Base-by-base conservation (phyloP, 2,113 vertebrate species). In the Ochotona princeps region DNA sequence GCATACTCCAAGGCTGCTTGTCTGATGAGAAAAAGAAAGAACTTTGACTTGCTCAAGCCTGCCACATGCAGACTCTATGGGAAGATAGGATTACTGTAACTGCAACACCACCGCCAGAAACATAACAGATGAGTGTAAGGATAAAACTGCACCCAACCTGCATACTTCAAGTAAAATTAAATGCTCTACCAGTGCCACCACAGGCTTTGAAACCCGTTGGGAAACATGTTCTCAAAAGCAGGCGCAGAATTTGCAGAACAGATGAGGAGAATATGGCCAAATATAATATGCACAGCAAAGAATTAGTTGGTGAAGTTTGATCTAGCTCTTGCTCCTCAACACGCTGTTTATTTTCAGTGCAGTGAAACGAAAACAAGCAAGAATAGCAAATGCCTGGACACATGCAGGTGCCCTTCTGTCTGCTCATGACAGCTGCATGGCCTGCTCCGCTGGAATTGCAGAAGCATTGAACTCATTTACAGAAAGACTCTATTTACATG, bases 1-100 rank as follows among this genome's bases (percentile, higher is more conserved):
- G 44, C 26, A 75, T 78, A 93, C 60, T 90, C 87, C 93, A 95
- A 93, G 89, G 93, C 87, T 95, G 60, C 73, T 70, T 84, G 47
- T 70, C 65, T 92, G 89, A 70, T 61, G 89, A 92, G 96, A 93
- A 83, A 72, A 65, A 65, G 67, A 26, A 94, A 18, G 54, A 87
- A 51, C 81, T 95, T 93, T 93, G 87, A 92, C 94, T 72, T 78
- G 74, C 80, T 96, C 83, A 70, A 1, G 30, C 83, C 93, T 92
- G 89, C 87, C 88, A 76, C 10, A n/a, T 80, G 21, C 60, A 92
- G 69, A 83, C 0, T 0, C 2, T 89, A 70, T 76, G 72, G 90
- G 54, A 94, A 65, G 87, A 14, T 3, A 88, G 12, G 35, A 79
- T 80, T 83, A 60, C 70, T 47, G 44, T 89, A 25, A 57, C 54